Conservation (phyloP, 2,797 vertebrate genomes). For the Falco cherrug region DNA sequence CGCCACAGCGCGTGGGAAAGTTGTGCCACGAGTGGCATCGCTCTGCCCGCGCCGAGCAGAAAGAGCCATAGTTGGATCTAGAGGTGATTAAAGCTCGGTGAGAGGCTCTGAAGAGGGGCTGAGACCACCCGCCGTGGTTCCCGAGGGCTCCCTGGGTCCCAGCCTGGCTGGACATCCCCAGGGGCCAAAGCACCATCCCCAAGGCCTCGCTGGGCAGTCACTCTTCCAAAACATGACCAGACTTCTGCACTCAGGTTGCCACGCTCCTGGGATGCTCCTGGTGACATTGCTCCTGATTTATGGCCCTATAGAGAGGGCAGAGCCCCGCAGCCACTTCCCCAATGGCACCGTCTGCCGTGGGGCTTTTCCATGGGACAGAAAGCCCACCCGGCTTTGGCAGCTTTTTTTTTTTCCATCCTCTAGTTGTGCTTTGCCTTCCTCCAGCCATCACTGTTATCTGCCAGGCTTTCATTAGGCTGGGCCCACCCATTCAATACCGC, state of each 20-base stretch:
- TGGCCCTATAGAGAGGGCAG: neutral
- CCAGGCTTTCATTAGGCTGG: neutral
- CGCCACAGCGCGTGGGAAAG: slow-evolving; percentile 7
- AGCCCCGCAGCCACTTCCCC: fast-evolving
- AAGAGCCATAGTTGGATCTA: neutral
- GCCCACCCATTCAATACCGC: neutral
- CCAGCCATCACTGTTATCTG: neutral
- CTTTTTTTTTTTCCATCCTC: neutral
- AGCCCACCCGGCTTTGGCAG: fast-evolving
- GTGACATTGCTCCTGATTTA: neutral
- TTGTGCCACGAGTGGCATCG: neutral
- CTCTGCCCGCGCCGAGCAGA: neutral
- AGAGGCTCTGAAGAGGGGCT: neutral
- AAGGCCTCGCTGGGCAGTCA: neutral
- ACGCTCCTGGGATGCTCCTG: fast-evolving
- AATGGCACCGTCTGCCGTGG: fast-evolving
- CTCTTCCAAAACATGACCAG: neutral
- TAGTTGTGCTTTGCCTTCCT: neutral
- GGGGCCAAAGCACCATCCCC: neutral
- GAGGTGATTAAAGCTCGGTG: neutral
- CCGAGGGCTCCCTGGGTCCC: neutral
- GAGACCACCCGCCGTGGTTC: neutral
- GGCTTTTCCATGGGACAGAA: neutral
- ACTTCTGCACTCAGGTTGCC: neutral
- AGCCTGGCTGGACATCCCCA: neutral